Base-by-base conservation (phyloP, 2,797 vertebrate species). In the Mus spretus region DNA sequence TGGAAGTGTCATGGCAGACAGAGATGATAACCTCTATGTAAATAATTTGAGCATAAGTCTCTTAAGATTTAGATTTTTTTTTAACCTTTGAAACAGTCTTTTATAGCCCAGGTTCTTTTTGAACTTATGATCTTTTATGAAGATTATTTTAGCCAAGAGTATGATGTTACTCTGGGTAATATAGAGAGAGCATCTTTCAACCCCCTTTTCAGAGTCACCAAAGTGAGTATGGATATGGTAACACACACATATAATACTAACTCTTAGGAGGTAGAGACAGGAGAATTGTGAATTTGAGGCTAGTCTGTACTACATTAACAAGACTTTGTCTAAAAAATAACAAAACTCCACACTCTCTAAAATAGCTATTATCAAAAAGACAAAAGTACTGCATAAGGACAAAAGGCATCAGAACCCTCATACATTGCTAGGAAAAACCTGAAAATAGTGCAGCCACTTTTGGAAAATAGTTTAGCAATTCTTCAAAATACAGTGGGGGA, bases 381-480 rank as follows among this genome's bases (percentile, higher is more conserved):
- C 24, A 93, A 70, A 84, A 67, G 57, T 84, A n/a, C 74, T 75
- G 6, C 20, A 75, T 92, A 57, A 83, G 4, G n/a, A 92, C 72
- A 47, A 44, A 28, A n/a, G 40, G 86, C 40, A 70, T 31, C 50
- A 31, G 34, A 74, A 87, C 3, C 59, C 28, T 61, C 40, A 59
- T 83, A n/a, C 0, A 22, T 78, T 91, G 20, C 34, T 53, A 34
- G 19, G 47, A 12, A 44, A 92, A 90, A 57, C 8, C 22, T 20
- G 37, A 81, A 94, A 96, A 84, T 88, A 79, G 22, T 40, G 1
- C 17, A 77, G 26, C 31, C 31, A n/a, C 80, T 81, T 92, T 92
- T 90, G 70, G 1, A 75, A 96, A 96, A 75, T 55, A 90, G 44
- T 87, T 70, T 31, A 50, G 31, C 31, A 47, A 59, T 77, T 90